Conservation (phyloP, 2,797 vertebrate genomes). For the Serranus cabrilla region DNA sequence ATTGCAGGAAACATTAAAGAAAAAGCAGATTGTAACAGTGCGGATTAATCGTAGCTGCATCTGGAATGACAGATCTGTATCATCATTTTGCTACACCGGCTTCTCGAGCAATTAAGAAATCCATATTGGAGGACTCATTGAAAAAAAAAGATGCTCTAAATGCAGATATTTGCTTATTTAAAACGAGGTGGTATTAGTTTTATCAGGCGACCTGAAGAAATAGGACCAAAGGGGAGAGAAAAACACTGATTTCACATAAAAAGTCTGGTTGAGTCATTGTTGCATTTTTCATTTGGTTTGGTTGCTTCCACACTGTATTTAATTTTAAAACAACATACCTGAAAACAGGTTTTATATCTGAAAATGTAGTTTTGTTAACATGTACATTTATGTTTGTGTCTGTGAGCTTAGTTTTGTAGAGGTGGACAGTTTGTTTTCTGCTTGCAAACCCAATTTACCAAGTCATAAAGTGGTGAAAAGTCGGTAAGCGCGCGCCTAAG, state of each 20-base stretch:
- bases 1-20: background rate
- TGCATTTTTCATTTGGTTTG: too few species aligned
- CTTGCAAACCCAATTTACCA: too few species aligned
- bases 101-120: background rate
- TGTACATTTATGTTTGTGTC: too few species aligned
- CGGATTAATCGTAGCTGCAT: slow-evolving; percentile 1
- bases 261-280: too few species aligned
- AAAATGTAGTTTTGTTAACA: too few species aligned
- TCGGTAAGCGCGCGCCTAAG: too few species aligned
- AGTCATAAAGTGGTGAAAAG: too few species aligned
- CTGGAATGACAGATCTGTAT: background rate
- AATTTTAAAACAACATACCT: too few species aligned
- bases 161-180: background rate
- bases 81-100: background rate
- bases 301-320: too few species aligned
- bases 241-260: background rate
- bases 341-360: too few species aligned
- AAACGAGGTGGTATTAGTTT: background rate
- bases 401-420: too few species aligned
- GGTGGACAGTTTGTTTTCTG: too few species aligned
- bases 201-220: background rate
- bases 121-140: background rate
- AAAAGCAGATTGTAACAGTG: background rate
- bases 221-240: background rate
- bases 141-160: background rate